A percentile compares a stretch with the other conserved stretches of the same genome.
Evolutionary conservation across 2,888 invertebrate species (phyloP).

Genomic region (Dioctria linearis): DNA sequence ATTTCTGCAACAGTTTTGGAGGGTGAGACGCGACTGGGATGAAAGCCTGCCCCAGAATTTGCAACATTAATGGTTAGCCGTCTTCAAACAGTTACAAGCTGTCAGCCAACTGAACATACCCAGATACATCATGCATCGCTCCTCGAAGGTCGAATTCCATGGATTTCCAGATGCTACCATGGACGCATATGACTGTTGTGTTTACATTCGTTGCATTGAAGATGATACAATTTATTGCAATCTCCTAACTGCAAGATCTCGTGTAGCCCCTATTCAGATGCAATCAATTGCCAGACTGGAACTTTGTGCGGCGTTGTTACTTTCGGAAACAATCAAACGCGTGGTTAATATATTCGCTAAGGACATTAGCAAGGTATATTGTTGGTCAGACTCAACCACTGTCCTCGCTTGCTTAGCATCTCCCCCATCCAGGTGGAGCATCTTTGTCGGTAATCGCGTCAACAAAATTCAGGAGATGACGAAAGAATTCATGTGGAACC

Average conservation of each 20-base stretch:
- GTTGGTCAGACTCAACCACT: constrained; percentile 45
- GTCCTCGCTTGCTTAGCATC: constrained; percentile 31
- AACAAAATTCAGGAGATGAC: constrained; percentile 57
- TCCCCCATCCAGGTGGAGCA: neutral
- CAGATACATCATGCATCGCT: neutral
- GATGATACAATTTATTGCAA: neutral
- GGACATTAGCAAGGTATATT: neutral
- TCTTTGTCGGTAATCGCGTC: neutral
- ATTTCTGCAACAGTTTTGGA: constrained; percentile 1
- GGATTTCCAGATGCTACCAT: constrained; percentile 53
- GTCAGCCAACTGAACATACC: neutral
- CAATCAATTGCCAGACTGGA: too few relatives aligned
- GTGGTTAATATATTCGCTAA: neutral
- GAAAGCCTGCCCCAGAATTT: neutral
- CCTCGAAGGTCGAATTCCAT: constrained; percentile 35
- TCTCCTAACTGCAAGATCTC: constrained; percentile 14
- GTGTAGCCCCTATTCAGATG: too few relatives aligned
- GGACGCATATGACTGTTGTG: constrained; percentile 42
- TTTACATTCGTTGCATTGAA: constrained; percentile 12
- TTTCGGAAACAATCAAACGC: too few relatives aligned
- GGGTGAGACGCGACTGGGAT: neutral
- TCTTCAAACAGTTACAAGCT: neutral
- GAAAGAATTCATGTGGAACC: neutral
- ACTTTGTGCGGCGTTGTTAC: too few relatives aligned
- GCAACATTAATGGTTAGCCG: neutral